These are phyloP conservation scores for Alectoris magna DNA, from an alignment of 2,797 vertebrate species.

Conservation along the genomic window DNA sequence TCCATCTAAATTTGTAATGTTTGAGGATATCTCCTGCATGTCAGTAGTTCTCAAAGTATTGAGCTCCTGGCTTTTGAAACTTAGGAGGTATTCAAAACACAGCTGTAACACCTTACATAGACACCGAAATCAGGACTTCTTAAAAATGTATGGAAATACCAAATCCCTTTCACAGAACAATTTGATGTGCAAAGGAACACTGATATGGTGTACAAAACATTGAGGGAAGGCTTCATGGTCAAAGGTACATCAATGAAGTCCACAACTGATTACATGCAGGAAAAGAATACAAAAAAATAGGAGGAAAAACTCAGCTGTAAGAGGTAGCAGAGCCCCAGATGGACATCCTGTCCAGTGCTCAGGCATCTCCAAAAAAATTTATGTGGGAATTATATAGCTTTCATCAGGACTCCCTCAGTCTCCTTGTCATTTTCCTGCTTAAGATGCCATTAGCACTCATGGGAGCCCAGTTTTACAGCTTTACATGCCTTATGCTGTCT, in stretches of 20 bases:
- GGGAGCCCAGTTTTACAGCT: background rate
- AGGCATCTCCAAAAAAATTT: background rate
- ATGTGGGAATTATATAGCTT: background rate
- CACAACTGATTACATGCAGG: background rate
- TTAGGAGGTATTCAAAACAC: background rate
- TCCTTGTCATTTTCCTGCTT: background rate
- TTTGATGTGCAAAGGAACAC: background rate
- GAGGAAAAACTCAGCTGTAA: background rate
- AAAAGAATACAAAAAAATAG: background rate
- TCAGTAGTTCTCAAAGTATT: background rate
- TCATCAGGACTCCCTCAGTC: background rate
- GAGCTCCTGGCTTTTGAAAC: background rate
- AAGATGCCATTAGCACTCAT: fast-evolving
- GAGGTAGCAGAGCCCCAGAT: background rate
- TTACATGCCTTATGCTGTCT: background rate
- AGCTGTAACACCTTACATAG: background rate
- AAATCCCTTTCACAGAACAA: background rate
- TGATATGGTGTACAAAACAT: background rate
- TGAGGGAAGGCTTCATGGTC: background rate
- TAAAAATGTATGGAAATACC: background rate
- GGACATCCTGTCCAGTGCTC: background rate
- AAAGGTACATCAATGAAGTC: background rate
- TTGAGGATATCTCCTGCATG: background rate
- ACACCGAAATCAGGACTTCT: background rate
- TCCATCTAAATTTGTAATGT: background rate